Evolutionary conservation across 2,888 invertebrate genomes (phyloP).

Genomic region (Laspeyria flexula): DNA sequence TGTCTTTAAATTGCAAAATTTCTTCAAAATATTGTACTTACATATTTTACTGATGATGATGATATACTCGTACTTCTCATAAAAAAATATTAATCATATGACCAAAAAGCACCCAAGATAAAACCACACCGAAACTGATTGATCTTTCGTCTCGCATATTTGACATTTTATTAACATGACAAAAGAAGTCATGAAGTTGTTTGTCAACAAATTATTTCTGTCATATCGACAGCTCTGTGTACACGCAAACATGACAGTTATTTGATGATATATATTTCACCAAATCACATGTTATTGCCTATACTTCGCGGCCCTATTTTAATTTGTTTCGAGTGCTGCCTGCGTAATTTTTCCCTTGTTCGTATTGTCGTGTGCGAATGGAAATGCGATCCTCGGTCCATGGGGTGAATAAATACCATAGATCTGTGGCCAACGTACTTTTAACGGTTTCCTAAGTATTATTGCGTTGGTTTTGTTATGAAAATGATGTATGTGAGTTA

Average conservation of each 20-base stretch:
- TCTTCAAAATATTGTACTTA: too few relatives aligned
- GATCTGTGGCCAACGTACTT: constrained; percentile 65
- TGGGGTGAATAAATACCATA: constrained; percentile 71
- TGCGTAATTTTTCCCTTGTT: constrained; percentile 49
- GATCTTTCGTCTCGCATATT: neutral
- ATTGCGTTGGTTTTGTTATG: constrained; percentile 62
- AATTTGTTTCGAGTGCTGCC: constrained; percentile 56
- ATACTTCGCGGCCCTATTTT: constrained; percentile 37
- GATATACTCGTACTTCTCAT: too few relatives aligned
- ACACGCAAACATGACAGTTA: constrained; percentile 30
- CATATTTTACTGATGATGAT: too few relatives aligned
- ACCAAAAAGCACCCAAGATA: neutral
- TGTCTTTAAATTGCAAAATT: too few relatives aligned
- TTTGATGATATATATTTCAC: constrained; percentile 39
- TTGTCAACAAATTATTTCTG: constrained; percentile 16
- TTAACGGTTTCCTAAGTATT: constrained; percentile 65
- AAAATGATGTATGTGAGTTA: constrained; percentile 54
- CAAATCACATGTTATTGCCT: constrained; percentile 38
- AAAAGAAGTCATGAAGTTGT: neutral
- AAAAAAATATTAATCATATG: neutral
- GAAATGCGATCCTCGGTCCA: constrained; percentile 58
- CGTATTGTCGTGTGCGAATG: constrained; percentile 54
- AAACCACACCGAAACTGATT: neutral
- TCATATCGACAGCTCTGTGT: constrained; percentile 14
- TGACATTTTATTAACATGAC: neutral